These are phyloP conservation scores for Platycnemis pennipes DNA, from an alignment of 2,888 invertebrate species.

Conservation along the genomic window DNA sequence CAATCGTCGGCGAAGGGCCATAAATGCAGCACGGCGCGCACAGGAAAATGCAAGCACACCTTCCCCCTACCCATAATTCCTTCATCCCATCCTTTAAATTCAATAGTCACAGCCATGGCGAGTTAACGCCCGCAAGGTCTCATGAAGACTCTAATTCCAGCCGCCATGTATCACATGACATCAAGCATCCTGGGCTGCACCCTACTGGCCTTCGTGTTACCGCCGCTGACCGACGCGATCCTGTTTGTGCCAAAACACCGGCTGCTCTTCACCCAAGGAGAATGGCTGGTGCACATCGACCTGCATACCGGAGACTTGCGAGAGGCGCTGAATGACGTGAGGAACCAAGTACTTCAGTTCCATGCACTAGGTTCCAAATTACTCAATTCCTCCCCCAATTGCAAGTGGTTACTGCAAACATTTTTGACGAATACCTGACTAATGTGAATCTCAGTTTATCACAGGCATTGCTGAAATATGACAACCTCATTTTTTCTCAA, in stretches of 20 bases:
- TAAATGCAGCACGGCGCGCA: background rate
- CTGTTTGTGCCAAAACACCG: background rate
- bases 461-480: background rate
- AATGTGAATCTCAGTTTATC: background rate
- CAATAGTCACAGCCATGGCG: background rate
- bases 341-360: no score
- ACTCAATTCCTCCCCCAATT: background rate
- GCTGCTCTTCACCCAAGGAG: background rate
- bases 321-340: no score
- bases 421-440: background rate
- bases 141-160: background rate
- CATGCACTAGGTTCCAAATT: background rate
- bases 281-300: background rate
- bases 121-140: background rate
- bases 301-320: background rate
- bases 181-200: background rate
- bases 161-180: background rate
- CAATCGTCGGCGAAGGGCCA: background rate
- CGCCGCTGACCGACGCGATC: background rate
- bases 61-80: background rate
- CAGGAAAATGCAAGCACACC: no score
- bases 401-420: background rate
- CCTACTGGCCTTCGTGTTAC: background rate
- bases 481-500: background rate
- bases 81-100: background rate